A percentile compares a stretch with the other conserved stretches of the same genome.
These are phyloP conservation scores for Thamnaconus septentrionalis DNA, from an alignment of 2,113 vertebrate species.

Conservation along the genomic window DNA sequence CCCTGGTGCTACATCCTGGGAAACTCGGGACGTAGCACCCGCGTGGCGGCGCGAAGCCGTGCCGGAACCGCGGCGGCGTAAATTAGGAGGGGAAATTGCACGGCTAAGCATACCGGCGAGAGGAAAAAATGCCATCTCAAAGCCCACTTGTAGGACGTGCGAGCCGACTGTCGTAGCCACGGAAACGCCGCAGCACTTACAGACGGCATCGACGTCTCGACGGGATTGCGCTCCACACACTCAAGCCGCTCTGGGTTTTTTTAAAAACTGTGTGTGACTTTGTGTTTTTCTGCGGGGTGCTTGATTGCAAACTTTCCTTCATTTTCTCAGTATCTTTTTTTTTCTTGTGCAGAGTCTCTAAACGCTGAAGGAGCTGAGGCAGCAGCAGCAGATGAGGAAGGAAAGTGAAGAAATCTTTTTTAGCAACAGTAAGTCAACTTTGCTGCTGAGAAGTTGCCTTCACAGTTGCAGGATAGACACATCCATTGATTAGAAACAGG, in stretches of 20 bases:
- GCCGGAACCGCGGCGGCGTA: constrained; percentile 10
- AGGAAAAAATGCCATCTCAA: constrained; percentile 33
- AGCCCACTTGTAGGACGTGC: constrained; percentile 32
- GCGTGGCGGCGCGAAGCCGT: no score
- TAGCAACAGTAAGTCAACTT: background rate
- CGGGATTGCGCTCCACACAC: constrained; percentile 16
- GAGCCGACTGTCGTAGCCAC: constrained; percentile 24
- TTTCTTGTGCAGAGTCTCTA: no score
- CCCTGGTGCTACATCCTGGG: constrained; percentile 2
- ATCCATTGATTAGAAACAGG: no score
- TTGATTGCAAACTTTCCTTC: constrained; percentile 8
- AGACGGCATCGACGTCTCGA: constrained; percentile 10
- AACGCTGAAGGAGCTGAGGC: constrained; percentile 3
- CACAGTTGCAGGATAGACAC: no score
- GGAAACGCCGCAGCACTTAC: background rate
- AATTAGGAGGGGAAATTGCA: constrained; percentile 29
- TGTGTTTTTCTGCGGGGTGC: constrained; percentile 8
- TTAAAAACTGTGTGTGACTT: no score
- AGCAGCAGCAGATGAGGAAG: background rate
- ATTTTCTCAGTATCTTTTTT: background rate
- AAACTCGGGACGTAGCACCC: constrained; percentile 25
- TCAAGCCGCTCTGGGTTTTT: background rate
- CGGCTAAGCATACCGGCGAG: constrained; percentile 18
- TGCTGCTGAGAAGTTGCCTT: no score
- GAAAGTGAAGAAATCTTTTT: background rate